Conservation (phyloP, 2,113 vertebrate genomes). For the Crotalus horridus region DNA sequence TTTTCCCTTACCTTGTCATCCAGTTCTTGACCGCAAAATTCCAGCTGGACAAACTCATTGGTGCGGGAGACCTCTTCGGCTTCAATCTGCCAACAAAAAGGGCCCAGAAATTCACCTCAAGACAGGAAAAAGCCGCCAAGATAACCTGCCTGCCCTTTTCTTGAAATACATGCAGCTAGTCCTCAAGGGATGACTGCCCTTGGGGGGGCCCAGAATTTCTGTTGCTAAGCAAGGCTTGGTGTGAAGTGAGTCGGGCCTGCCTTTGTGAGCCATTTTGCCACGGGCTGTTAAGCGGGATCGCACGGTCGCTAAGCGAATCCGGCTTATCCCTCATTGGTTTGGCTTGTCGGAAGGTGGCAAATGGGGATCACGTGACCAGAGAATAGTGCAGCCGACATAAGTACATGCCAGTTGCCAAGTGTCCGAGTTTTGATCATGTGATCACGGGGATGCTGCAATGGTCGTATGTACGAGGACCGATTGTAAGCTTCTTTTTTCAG, state of each 20-base stretch:
- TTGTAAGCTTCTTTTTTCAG: not conserved
- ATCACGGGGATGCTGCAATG: not conserved
- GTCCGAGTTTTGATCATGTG: not conserved
- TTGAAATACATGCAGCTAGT: not conserved
- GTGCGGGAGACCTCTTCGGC: slow-evolving; percentile 65
- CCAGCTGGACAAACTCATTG: slow-evolving; percentile 64
- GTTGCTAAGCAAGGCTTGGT: too few relatives aligned
- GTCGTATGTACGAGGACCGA: not conserved
- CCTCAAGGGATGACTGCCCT: not conserved
- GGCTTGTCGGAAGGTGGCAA: not conserved
- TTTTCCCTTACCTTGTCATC: slow-evolving; percentile 60
- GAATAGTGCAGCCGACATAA: not conserved
- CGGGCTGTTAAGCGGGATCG: not conserved
- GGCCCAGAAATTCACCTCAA: not conserved
- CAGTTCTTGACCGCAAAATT: slow-evolving; percentile 64
- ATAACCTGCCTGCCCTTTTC: not conserved
- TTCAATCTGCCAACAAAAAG: slow-evolving; percentile 44
- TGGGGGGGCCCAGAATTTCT: not conserved
- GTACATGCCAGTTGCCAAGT: not conserved
- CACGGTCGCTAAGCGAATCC: too few relatives aligned
- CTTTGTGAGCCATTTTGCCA: not conserved
- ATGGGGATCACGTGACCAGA: not conserved
- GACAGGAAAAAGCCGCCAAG: not conserved
- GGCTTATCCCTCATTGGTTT: not conserved
- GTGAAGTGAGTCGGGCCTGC: not conserved